Percentiles rank a stretch among this genome's conserved stretches.
These are phyloP conservation scores for Ammodytes dubius DNA, from an alignment of 2,113 vertebrate genomes.

Conservation along the genomic window DNA sequence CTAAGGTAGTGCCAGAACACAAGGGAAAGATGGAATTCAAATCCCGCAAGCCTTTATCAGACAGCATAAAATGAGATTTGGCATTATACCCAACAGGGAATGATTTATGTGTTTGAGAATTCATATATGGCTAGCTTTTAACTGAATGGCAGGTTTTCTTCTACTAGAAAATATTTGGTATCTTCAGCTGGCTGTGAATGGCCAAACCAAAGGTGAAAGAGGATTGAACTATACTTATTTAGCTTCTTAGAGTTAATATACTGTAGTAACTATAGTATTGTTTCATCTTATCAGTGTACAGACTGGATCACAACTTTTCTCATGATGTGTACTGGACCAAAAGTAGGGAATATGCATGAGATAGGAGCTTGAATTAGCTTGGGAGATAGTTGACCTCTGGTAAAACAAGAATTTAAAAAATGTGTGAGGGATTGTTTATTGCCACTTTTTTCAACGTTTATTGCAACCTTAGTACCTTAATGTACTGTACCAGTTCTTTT, in stretches of 20 bases:
- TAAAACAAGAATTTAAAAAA: constrained; percentile 41
- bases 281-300: constrained; percentile 18
- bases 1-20: constrained; percentile 55
- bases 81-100: constrained; percentile 58
- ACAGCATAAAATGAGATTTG: constrained; percentile 70
- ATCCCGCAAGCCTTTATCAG: constrained; percentile 59
- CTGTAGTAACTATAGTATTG: constrained; percentile 12
- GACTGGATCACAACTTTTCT: constrained; percentile 27
- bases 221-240: not conserved
- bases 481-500: constrained; percentile 8
- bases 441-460: constrained; percentile 33
- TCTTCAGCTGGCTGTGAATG: constrained; percentile 16
- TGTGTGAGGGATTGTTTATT: constrained; percentile 62
- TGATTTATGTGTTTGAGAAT: constrained; percentile 53
- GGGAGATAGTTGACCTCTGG: constrained; percentile 33
- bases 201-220: constrained; percentile 25
- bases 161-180: constrained; percentile 45
- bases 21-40: constrained; percentile 57
- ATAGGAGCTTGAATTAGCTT: constrained; percentile 27
- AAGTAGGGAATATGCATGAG: constrained; percentile 5
- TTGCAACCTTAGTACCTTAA: constrained; percentile 24
- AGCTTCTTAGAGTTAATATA: constrained; percentile 28
- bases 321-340: constrained; percentile 24
- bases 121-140: constrained; percentile 45
- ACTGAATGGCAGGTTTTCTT: constrained; percentile 42